These are phyloP conservation scores for Bellardia pandia DNA, from an alignment of 2,888 invertebrate genomes.

Conservation along the genomic window DNA sequence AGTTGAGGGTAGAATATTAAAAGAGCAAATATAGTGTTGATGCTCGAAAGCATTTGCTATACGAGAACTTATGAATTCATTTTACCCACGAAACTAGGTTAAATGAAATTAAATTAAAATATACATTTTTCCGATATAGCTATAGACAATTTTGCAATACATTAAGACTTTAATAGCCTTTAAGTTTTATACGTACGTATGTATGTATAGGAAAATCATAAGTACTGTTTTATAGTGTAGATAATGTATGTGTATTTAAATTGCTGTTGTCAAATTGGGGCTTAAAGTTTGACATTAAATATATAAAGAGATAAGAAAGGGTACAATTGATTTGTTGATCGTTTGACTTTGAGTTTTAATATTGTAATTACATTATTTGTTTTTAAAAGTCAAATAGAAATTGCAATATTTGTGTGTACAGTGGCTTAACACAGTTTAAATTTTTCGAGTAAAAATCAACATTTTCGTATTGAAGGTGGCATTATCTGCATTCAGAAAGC, in stretches of 20 bases:
- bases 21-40: background rate
- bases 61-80: background rate
- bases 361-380: no score
- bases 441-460: no score
- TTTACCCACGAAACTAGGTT: background rate
- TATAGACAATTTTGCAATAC: no score
- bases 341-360: no score
- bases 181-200: background rate
- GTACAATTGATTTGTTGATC: background rate
- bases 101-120: conserved; percentile 1
- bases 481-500: no score
- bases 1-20: background rate
- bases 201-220: background rate
- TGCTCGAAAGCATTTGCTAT: background rate
- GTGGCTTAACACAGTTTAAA: no score
- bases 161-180: no score
- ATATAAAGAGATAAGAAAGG: background rate
- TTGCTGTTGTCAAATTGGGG: background rate
- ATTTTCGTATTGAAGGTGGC: no score
- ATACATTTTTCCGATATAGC: background rate
- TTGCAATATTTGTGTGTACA: no score
- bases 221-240: conserved; percentile 27
- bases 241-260: background rate
- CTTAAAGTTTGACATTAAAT: conserved; percentile 1
- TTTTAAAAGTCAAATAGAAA: no score